phyloP scores from a whole-genome alignment of 2,888 invertebrate species.

The Apantesis nais region DNA sequence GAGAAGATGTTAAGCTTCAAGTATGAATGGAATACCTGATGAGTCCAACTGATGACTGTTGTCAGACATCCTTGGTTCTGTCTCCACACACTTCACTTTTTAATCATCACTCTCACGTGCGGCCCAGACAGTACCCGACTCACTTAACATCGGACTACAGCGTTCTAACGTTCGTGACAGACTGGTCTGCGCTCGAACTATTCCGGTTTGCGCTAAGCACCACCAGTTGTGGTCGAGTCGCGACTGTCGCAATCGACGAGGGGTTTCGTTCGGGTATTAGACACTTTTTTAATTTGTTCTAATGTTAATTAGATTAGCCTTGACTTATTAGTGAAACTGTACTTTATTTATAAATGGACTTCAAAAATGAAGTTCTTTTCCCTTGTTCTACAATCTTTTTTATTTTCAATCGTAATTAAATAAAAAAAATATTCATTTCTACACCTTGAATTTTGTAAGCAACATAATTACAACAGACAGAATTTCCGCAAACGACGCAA shows the following conservation, averaged over 20 bases:
- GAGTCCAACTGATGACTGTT: neutral
- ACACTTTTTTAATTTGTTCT: slow-evolving; percentile 1
- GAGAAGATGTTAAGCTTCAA: neutral
- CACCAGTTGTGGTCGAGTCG: slow-evolving; percentile 18
- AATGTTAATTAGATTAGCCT: slow-evolving; percentile 15
- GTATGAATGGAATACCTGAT: slow-evolving; percentile 3
- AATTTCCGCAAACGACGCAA: no score
- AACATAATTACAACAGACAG: no score
- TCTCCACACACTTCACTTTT: slow-evolving; percentile 6
- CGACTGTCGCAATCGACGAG: neutral
- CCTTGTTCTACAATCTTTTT: neutral
- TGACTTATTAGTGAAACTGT: neutral
- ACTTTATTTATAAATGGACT: neutral
- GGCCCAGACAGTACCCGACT: neutral
- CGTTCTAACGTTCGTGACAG: neutral
- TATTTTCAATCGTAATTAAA: neutral
- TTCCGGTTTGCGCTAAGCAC: slow-evolving; percentile 22
- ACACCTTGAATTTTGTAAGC: no score
- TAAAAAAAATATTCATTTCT: no score
- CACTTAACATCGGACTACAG: neutral
- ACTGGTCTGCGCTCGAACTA: slow-evolving; percentile 9
- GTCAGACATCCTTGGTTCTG: slow-evolving; percentile 12
- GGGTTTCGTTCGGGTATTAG: neutral
- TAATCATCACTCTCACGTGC: neutral
- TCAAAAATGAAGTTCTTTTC: neutral